These are phyloP conservation scores for Phalacrocorax brasilianus DNA, from an alignment of 2,113 vertebrate genomes.

Conservation along the genomic window DNA sequence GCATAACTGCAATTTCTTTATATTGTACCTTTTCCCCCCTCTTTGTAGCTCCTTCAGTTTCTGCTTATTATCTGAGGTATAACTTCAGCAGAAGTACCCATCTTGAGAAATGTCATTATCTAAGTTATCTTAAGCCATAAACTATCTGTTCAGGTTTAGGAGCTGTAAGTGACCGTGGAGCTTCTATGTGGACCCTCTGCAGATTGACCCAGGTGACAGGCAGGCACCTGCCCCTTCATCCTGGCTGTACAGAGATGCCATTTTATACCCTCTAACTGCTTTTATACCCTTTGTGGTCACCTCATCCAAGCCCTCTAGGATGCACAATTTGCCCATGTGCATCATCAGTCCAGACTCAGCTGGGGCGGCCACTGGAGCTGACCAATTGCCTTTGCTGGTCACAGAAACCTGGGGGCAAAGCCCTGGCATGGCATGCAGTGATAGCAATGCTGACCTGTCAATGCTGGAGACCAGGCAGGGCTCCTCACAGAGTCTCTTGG, in stretches of 20 bases:
- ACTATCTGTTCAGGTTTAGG: background rate
- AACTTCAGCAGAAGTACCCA: background rate
- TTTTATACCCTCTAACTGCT: background rate
- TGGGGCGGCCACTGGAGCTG: background rate
- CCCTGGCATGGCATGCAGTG: background rate
- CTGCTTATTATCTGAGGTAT: background rate
- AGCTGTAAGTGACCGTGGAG: background rate
- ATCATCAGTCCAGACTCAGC: background rate
- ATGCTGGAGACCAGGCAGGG: background rate
- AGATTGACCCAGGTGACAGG: background rate
- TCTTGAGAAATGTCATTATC: background rate
- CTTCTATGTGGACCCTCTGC: background rate
- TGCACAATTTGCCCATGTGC: background rate
- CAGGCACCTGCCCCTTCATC: background rate
- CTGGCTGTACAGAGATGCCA: background rate
- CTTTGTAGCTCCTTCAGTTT: background rate
- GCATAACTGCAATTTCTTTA: background rate
- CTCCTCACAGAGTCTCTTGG: background rate
- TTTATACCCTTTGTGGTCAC: background rate
- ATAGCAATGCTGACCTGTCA: accelerated
- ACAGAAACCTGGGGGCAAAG: background rate
- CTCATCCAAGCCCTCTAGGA: background rate
- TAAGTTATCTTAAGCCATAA: background rate
- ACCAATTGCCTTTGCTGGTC: background rate
- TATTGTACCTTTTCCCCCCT: background rate